Conservation (phyloP, 2,113 vertebrate genomes). For the Pithys albifrons region DNA sequence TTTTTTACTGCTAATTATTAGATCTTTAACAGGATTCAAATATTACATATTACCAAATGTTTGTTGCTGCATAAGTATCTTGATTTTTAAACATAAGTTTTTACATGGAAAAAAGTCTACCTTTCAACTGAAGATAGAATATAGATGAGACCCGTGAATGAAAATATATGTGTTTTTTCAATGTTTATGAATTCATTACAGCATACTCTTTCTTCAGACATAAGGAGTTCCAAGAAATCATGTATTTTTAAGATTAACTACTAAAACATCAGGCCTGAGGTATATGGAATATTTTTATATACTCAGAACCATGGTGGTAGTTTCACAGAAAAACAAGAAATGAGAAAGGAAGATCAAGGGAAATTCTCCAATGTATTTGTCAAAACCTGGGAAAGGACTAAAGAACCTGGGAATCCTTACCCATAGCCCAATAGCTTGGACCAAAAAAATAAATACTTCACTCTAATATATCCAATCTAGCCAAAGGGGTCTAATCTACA, state of each 20-base stretch:
- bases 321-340: neutral
- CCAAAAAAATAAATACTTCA: slow-evolving; percentile 35
- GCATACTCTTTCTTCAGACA: neutral
- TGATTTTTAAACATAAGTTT: neutral
- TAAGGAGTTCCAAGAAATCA: neutral
- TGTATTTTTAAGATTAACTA: neutral
- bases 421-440: neutral
- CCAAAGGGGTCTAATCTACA: neutral
- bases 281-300: neutral
- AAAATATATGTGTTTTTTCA: neutral
- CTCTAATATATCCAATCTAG: neutral
- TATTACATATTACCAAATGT: neutral
- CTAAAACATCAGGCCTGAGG: neutral
- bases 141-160: neutral
- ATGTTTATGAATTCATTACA: neutral
- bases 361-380: neutral
- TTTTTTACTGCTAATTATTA: neutral
- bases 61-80: accelerated
- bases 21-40: neutral
- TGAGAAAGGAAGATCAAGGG: neutral
- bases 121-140: neutral
- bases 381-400: neutral
- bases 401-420: neutral
- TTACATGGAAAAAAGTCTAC: neutral
- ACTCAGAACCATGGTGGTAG: neutral